Evolutionary conservation across 1,140 invertebrate genomes (phyloP).

Genomic region (Drosophila saltans): DNA sequence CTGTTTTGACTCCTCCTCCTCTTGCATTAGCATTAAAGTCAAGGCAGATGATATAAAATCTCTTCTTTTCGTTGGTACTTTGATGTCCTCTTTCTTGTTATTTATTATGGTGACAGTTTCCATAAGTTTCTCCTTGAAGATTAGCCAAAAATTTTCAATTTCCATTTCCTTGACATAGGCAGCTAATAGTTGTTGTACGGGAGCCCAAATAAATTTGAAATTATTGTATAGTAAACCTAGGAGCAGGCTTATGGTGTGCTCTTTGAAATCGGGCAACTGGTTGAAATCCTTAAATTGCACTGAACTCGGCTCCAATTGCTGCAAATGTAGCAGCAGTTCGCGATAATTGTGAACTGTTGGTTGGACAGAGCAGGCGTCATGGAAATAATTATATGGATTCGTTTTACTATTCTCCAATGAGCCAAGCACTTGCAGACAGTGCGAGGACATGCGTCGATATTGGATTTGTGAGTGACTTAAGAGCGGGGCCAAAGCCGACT

Average conservation of each 20-base stretch:
- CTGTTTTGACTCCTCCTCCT: background rate
- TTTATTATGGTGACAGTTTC: conserved; percentile 80
- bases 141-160: conserved; percentile 89
- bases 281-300: conserved; percentile 85
- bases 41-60: conserved; percentile 42
- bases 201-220: conserved; percentile 94
- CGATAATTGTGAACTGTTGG: conserved; percentile 90
- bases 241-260: conserved; percentile 89
- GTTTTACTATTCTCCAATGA: conserved; percentile 3
- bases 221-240: conserved; percentile 93
- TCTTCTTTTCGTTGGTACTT: background rate
- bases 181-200: conserved; percentile 89
- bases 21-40: conserved; percentile 38
- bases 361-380: conserved; percentile 87
- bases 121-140: conserved; percentile 88
- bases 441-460: conserved; percentile 60
- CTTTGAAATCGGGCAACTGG: conserved; percentile 85
- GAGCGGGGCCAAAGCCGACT: conserved; percentile 22
- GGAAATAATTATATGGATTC: conserved; percentile 86
- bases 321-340: conserved; percentile 89
- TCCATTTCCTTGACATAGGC: conserved; percentile 88
- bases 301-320: conserved; percentile 87
- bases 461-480: conserved; percentile 46
- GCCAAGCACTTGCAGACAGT: conserved; percentile 58
- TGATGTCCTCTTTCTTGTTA: conserved; percentile 31